Evolutionary conservation across 1,140 invertebrate genomes (phyloP), one percentile per base, ranked within the genome.

Genomic region (Cephus cinctus): DNA sequence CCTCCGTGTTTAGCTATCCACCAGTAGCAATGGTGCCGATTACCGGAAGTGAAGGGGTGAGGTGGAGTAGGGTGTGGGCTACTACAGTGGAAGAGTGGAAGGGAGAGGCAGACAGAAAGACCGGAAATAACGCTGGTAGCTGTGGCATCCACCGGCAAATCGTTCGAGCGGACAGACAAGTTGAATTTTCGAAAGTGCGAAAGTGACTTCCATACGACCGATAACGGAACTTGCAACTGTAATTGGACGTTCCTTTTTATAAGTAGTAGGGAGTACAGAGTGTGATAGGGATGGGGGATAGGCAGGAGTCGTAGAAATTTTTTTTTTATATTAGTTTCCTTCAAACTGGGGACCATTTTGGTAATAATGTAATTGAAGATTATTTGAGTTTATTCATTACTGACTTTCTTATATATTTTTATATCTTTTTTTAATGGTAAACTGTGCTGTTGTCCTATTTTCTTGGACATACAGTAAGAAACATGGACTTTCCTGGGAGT

Each of bases 51-150:
- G 39, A 52, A 36, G 34, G 45, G 16, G 30, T 35, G 12, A 19
- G 35, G 15, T 27, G 43, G 18, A 14, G n/a, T 39, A 44, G 44
- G 44, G 57, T 54, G 56, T 56, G 55, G 52, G 48, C 42, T 43
- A 57, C 47, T 47, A 50, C 52, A 54, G 58, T 65, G 56, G 49
- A 50, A 35, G 25, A 46, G 15, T 19, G 11, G 50, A 44, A 54
- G 53, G 49, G 44, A 27, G 16, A 46, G 59, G 51, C 55, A 57
- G 53, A 54, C 54, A 59, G 57, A 54, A 50, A n/a, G 57, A 71
- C 65, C 67, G 69, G 70, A 73, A 70, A 65, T 57, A 60, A 62
- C 62, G 67, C 67, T 65, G 63, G 65, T 65, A 67, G 58, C 50
- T 59, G 52, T 61, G 59, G 58, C 65, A 59, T 59, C 60, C 67